Conservation (phyloP, 1,140 invertebrate species). For the Zaprionus ghesquierei region DNA sequence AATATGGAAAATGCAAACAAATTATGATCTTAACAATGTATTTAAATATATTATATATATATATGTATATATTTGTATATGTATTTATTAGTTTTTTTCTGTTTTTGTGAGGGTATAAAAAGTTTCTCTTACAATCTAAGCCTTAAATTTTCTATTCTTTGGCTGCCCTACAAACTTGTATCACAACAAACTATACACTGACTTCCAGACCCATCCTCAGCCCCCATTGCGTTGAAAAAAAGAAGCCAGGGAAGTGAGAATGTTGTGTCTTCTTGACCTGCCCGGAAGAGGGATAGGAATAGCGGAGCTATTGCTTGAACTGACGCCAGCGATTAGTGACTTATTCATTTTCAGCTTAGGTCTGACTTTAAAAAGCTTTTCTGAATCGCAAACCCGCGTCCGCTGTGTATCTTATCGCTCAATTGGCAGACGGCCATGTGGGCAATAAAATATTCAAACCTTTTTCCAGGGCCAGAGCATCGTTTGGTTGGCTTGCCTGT, state of each 20-base stretch:
- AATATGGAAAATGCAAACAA: no score
- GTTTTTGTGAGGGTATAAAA: no score
- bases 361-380: conserved; percentile 25
- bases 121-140: neutral
- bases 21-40: no score
- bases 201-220: neutral
- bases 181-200: neutral
- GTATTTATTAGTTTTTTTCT: neutral
- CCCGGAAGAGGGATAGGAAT: neutral
- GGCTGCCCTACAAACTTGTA: neutral
- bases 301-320: conserved; percentile 4
- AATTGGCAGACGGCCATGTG: conserved; percentile 54
- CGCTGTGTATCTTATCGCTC: conserved; percentile 52
- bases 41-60: no score
- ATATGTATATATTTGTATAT: neutral
- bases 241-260: neutral
- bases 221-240: neutral
- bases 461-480: conserved; percentile 15
- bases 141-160: neutral
- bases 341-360: conserved; percentile 28
- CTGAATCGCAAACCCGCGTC: neutral
- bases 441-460: conserved; percentile 69
- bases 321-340: conserved; percentile 28
- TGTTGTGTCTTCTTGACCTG: neutral
- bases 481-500: neutral